These are phyloP conservation scores for Empis stercorea DNA, from an alignment of 2,888 invertebrate genomes.

Conservation along the genomic window DNA sequence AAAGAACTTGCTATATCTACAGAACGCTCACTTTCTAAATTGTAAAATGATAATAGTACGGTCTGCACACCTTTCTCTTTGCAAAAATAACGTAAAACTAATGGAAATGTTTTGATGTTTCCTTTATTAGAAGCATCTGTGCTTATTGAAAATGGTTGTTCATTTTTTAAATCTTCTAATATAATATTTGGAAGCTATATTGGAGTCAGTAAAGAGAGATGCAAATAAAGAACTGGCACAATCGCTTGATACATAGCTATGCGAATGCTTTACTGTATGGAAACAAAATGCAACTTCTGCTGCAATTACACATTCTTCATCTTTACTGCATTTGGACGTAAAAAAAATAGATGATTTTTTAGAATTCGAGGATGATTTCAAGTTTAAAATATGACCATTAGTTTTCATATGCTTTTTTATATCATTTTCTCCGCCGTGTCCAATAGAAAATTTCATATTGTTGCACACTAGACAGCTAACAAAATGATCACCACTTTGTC, in stretches of 20 bases:
- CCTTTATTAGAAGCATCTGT: slow-evolving; percentile 1
- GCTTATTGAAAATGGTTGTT: neutral
- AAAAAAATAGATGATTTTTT: neutral
- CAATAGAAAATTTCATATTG: neutral
- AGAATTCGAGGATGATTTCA: neutral
- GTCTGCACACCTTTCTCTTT: neutral
- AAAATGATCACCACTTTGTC: neutral
- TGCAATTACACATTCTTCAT: neutral
- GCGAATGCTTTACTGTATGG: neutral
- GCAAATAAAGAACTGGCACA: neutral
- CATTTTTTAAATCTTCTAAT: neutral
- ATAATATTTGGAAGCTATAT: neutral
- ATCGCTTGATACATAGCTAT: neutral
- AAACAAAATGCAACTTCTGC: neutral
- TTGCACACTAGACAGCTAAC: neutral
- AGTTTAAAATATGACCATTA: neutral
- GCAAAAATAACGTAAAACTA: neutral
- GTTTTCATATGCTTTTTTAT: neutral
- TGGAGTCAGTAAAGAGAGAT: neutral
- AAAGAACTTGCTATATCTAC: neutral
- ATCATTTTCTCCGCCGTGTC: neutral
- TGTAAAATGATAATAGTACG: slow-evolving; percentile 1
- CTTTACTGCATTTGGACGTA: neutral
- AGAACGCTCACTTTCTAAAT: neutral
- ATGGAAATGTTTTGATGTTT: neutral